Percentiles rank a stretch among this genome's conserved stretches.
Evolutionary conservation across 2,888 invertebrate genomes (phyloP).

Genomic region (Octonoba sinensis): DNA sequence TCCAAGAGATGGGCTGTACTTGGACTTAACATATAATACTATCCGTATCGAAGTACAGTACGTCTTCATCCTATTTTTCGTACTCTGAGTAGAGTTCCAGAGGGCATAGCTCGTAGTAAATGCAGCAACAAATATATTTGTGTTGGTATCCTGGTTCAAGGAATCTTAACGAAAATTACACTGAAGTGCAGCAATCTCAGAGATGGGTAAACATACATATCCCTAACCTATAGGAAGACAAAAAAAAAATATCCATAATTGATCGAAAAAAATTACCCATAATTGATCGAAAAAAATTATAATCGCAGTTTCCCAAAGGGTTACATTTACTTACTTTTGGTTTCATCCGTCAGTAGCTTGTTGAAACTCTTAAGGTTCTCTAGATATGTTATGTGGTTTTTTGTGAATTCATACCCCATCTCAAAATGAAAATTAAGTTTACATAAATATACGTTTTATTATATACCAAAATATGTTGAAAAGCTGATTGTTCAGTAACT

Average conservation of each 20-base stretch:
- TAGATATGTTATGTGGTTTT: neutral
- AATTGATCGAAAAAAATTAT: too few relatives aligned
- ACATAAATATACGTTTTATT: too few relatives aligned
- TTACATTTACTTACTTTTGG: constrained; percentile 7
- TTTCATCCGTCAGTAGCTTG: neutral
- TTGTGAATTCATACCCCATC: constrained; percentile 12
- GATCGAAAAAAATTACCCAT: neutral
- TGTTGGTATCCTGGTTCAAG: neutral
- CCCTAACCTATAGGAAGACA: constrained; percentile 1
- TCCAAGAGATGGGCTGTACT: neutral
- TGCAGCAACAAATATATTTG: neutral
- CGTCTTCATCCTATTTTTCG: neutral
- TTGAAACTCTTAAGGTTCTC: neutral
- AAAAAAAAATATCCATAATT: neutral
- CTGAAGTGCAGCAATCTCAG: neutral
- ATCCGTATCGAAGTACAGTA: constrained; percentile 17
- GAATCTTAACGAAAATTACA: neutral
- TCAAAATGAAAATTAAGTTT: neutral
- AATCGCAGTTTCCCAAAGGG: neutral
- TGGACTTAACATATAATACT: neutral
- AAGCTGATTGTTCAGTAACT: too few relatives aligned
- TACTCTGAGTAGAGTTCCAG: neutral
- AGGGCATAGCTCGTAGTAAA: neutral
- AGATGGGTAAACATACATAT: constrained; percentile 3
- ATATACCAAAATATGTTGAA: too few relatives aligned